Evolutionary conservation across 2,797 vertebrate genomes (phyloP), one percentile per base, ranked within the genome.

Genomic region (Bradypodion ventrale): DNA sequence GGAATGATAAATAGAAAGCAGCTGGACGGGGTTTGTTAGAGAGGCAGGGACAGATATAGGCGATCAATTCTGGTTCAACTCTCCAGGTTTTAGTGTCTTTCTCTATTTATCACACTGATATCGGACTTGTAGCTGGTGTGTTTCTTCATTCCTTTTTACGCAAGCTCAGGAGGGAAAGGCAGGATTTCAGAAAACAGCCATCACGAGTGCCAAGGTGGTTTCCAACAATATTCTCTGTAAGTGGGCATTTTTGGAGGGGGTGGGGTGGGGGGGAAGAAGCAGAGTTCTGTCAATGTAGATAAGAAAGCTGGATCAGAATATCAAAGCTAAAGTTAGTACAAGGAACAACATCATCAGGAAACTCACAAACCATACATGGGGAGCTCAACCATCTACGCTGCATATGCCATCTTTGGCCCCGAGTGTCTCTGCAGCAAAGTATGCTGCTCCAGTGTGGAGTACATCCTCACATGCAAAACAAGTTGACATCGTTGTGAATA

Each of bases 1-100:
- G 12, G 79, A 35, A 49, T 72, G 74, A 73, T 73, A 52, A 82
- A 72, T 49, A 78, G 74, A 25, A 86, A 52, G 13, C 68, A 44
- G 27, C 75, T 82, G 85, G 66, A 27, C 35, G 62, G 68, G 52
- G 42, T 56, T 86, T 65, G 66, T 63, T 23, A 32, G 5, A 56
- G 3, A 72, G 75, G 37, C 68, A n/a, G 42, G 59, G 73, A 85
- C 16, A 60, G n/a, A 75, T 21, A 59, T 29, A 42, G 66, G 66
- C 56, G 85, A 77, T 86, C 74, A 72, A 78, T 77, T 81, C 46
- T 73, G 68, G 44, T 73, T 42, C 49, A 69, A 44, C 37, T 44
- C 46, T 75, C 62, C 27, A 5, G 62, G 44, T 82, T 56, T 35
- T 35, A 7, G 37, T 66, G 75, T 73, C 85, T 73, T 73, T 78